phyloP scores from a whole-genome alignment of 2,797 vertebrate genomes.

The Uromys caudimaculatus region DNA sequence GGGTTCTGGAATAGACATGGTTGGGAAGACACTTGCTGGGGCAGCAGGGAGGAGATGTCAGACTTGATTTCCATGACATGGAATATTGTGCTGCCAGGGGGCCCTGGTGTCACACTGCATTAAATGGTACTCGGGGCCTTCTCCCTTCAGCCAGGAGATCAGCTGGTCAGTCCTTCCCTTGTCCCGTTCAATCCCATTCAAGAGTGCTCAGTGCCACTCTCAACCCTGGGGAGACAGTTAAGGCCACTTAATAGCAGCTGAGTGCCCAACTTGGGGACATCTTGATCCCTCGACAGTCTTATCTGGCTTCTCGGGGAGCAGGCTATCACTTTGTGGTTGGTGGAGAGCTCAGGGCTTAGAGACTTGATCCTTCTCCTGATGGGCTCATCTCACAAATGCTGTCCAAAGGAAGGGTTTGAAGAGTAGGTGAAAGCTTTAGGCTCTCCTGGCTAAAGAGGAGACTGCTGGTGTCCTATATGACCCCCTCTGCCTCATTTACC shows the following conservation, averaged over 20 bases:
- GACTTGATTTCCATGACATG: slow-evolving; percentile 28
- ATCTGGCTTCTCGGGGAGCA: background rate
- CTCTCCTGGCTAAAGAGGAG: background rate
- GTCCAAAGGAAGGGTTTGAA: background rate
- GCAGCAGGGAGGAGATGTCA: slow-evolving; percentile 57
- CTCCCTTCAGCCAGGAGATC: slow-evolving; percentile 13
- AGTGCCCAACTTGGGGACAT: background rate
- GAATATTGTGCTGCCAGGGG: slow-evolving; percentile 45
- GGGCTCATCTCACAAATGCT: background rate
- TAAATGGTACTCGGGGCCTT: background rate
- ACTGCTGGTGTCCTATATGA: fast-evolving
- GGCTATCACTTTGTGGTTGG: background rate
- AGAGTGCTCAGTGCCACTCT: background rate
- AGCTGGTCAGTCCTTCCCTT: background rate
- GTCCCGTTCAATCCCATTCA: background rate
- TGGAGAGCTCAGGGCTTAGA: background rate
- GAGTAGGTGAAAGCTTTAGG: background rate
- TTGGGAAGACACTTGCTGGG: background rate
- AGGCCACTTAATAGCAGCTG: background rate
- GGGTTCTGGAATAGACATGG: background rate
- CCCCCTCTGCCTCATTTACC: background rate
- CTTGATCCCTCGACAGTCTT: background rate
- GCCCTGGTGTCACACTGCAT: slow-evolving; percentile 64
- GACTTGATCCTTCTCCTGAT: background rate
- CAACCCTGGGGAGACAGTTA: background rate